Conservation (phyloP, 1,140 invertebrate species). For the Teleopsis dalmanni region DNA sequence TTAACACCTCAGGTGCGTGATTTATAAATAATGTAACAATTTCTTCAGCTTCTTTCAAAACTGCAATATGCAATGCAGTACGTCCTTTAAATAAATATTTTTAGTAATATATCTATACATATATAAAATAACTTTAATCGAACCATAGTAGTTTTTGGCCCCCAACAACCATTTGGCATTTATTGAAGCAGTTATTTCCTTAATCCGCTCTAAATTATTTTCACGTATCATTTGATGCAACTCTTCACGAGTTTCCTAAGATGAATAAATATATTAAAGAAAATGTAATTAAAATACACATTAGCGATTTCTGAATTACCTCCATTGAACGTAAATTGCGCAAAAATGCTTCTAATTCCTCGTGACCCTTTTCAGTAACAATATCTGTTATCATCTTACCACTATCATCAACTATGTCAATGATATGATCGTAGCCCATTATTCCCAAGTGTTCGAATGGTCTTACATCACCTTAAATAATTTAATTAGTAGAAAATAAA, state of each 20-base stretch:
- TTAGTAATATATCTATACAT: not conserved
- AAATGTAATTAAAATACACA: not conserved
- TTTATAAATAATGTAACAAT: constrained; percentile 66
- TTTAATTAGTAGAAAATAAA: too few relatives aligned
- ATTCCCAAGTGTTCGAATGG: constrained; percentile 68
- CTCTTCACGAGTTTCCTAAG: constrained; percentile 62
- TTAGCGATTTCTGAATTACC: too few relatives aligned
- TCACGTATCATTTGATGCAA: constrained; percentile 67
- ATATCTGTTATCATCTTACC: constrained; percentile 61
- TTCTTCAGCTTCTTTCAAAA: constrained; percentile 69
- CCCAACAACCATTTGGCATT: constrained; percentile 60
- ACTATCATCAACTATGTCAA: constrained; percentile 66
- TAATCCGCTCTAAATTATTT: constrained; percentile 55
- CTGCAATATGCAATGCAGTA: constrained; percentile 72
- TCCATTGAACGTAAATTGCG: constrained; percentile 64
- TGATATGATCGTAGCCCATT: constrained; percentile 80
- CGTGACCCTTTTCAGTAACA: constrained; percentile 55
- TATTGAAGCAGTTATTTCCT: constrained; percentile 51
- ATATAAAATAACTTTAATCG: not conserved
- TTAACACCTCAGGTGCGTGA: constrained; percentile 62
- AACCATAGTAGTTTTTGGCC: constrained; percentile 64
- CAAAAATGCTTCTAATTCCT: constrained; percentile 57
- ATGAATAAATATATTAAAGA: too few relatives aligned
- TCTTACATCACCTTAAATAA: constrained; percentile 58
- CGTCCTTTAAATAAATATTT: constrained; percentile 41